Evolutionary conservation across 2,888 invertebrate species (phyloP), one percentile per base, ranked within the genome.

Genomic region (Lepeophtheirus nordmannii): DNA sequence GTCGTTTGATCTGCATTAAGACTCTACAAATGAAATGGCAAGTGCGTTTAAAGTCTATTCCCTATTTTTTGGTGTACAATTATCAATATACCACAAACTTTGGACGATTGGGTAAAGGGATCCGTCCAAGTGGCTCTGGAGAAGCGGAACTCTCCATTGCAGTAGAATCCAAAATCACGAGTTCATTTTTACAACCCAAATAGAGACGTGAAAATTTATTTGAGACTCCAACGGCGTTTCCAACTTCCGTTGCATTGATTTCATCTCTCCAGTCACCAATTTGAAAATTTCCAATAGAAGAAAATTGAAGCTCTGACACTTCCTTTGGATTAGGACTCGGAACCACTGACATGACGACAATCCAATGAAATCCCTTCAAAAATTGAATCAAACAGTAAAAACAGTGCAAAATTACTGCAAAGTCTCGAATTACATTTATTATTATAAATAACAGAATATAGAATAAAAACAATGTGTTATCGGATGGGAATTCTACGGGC

Each of bases 1-100:
- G 22, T 58, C 17, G 58, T 58, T 20, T 58, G 22, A 58, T 58
- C 58, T 14, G 58, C n/a, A 58, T 58, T 58, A 14, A 58, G 22
- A 3, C 58, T 23, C 58, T 17, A 10, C 2, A 22, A 23, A 22
- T 20, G 17, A 12, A 23, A 23, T 22, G 3, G 12, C 8, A 58
- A 22, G 3, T 20, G 12, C 7, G 2, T 14, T 58, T 3, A 14
- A 10, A 20, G 3, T 22, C 3, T 14, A 7, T 12, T 14, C 58
- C 10, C 10, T 58, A 12, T 1, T 14, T 14, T 7, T 58, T 22
- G 8, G 1, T 30, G 30, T 30, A n/a, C n/a, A n/a, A n/a, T n/a
- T n/a, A 30, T 30, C 30, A 30, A 30, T 5, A 7, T 30, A 30
- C 30, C 30, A 30, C 30, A 30, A 30, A 30, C 30, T 30, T 30